Evolutionary conservation across 2,113 vertebrate genomes (phyloP).

Genomic region (Brachyistius frenatus): DNA sequence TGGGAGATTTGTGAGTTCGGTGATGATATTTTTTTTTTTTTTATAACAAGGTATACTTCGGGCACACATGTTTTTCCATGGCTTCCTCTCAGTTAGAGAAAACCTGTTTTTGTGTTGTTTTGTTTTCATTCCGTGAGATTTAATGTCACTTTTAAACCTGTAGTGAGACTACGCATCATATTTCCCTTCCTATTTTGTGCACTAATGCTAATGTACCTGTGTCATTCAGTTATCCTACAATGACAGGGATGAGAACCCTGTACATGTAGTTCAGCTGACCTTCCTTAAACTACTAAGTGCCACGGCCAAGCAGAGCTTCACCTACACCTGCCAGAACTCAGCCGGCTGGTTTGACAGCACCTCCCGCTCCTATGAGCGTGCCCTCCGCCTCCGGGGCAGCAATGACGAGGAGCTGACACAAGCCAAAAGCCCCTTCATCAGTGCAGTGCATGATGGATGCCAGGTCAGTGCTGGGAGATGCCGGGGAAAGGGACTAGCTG

Average conservation of each 20-base stretch:
- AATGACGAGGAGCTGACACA: constrained; percentile 89
- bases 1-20: neutral
- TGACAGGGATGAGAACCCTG: constrained; percentile 86
- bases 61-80: no score
- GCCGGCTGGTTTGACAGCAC: constrained; percentile 89
- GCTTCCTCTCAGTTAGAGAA: no score
- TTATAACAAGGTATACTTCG: no score
- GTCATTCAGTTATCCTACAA: constrained; percentile 89
- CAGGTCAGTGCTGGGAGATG: constrained; percentile 80
- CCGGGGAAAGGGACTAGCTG: neutral
- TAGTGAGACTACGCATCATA: no score
- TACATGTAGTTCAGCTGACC: constrained; percentile 91
- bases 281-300: constrained; percentile 93
- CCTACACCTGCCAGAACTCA: constrained; percentile 89
- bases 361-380: constrained; percentile 75
- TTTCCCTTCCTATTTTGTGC: neutral
- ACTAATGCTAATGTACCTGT: constrained; percentile 23
- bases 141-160: neutral
- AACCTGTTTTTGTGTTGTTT: no score
- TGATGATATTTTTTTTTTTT: neutral
- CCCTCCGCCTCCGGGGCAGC: constrained; percentile 86
- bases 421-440: constrained; percentile 82
- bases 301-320: constrained; percentile 88
- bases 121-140: neutral
- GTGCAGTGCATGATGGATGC: constrained; percentile 88